Evolutionary conservation across 1,140 invertebrate species (phyloP), one percentile per base, ranked within the genome.

Genomic region (Dolichoris vasculosae): DNA sequence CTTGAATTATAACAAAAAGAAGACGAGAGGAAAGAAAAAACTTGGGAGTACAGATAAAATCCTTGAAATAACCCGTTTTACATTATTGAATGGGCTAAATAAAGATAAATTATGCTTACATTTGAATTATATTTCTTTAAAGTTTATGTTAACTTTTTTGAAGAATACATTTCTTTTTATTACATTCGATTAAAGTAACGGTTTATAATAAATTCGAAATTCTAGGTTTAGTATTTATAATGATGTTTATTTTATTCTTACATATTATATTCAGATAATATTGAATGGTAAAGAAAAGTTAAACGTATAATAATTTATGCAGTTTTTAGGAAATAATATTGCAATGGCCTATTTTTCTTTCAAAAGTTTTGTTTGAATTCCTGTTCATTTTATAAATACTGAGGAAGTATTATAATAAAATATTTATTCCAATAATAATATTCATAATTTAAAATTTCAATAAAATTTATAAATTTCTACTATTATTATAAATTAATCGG

Each of bases 91-190:
- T 38, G 13, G 9, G 23, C 20, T 6, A 15, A 69, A 30, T 3
- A 20, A 69, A 9, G 67, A 23, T 38, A 32, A 17, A 38, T 69
- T 69, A 38, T 6, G 20, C 15, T 69, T 38, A n/a, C n/a, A 38
- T 69, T 69, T 38, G 32, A 69, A 38, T 20, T 20, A 17, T 38
- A 23, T 15, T 69, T 69, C 35, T 2, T 38, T 38, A 6, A 69
- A 69, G 67, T 69, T 69, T 32, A 20, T 69, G 38, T 69, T 69
- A 69, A 38, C 35, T 69, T 69, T 64, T 30, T 32, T 64, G 30
- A 2, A 64, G 2, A 15, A 32, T 20, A n/a, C 26, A 59, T 59
- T 59, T 26, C 48, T 59, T 59, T 59, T 59, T 26, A 3, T 59
- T 1, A 59, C 26, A 59, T 2, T 2, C 2, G 55, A 59, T 26